phyloP scores from a whole-genome alignment of 2,888 invertebrate genomes.

The Lymantria monacha region DNA sequence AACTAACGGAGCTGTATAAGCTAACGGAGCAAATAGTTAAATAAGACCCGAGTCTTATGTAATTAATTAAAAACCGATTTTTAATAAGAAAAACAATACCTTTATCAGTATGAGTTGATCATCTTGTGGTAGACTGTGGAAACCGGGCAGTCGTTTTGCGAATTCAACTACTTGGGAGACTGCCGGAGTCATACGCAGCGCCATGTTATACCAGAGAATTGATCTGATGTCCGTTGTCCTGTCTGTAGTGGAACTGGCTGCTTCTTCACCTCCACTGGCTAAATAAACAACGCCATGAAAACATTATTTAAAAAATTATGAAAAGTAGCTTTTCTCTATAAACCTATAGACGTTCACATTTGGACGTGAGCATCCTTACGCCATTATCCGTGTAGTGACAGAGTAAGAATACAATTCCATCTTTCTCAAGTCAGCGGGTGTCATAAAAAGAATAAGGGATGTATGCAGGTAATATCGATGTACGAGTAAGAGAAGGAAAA shows the following conservation, averaged over 20 bases:
- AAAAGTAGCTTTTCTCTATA: not conserved
- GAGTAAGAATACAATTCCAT: too few relatives aligned
- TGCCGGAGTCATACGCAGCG: slow-evolving; percentile 92
- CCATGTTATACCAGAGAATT: slow-evolving; percentile 94
- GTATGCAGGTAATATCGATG: too few relatives aligned
- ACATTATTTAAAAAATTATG: not conserved
- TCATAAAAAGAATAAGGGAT: too few relatives aligned
- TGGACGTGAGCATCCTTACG: too few relatives aligned
- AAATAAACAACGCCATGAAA: not conserved
- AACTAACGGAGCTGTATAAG: too few relatives aligned
- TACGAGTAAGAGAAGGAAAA: too few relatives aligned
- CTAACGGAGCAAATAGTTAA: too few relatives aligned
- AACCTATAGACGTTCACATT: too few relatives aligned
- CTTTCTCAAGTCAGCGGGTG: too few relatives aligned
- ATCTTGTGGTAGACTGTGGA: slow-evolving; percentile 94
- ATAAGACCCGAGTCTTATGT: too few relatives aligned
- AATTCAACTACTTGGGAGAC: slow-evolving; percentile 98
- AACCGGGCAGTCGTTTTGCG: slow-evolving; percentile 96
- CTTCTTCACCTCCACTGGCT: slow-evolving; percentile 78
- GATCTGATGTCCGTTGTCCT: slow-evolving; percentile 88
- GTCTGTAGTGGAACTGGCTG: slow-evolving; percentile 49
- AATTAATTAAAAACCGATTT: too few relatives aligned
- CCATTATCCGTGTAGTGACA: too few relatives aligned
- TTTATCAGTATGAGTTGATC: slow-evolving; percentile 98
- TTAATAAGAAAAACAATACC: slow-evolving; percentile 49